Conservation (phyloP, 2,113 vertebrate species). For the Pungitius pungitius region DNA sequence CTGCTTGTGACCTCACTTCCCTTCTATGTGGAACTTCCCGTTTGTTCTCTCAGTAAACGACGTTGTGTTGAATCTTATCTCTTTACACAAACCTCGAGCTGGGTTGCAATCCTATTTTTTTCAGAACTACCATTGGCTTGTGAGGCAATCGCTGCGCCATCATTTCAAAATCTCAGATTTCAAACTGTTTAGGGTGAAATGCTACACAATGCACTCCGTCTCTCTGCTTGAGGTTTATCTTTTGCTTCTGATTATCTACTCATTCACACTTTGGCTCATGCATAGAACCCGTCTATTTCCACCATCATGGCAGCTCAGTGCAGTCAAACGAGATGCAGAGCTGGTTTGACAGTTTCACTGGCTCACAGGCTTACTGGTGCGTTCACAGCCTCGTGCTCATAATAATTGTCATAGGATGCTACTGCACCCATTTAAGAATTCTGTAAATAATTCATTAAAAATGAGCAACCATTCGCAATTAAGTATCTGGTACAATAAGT, state of each 20-base stretch:
- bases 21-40: constrained; percentile 32
- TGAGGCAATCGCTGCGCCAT: constrained; percentile 23
- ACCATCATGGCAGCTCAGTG: background rate
- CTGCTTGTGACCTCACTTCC: constrained; percentile 55
- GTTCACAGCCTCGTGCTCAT: background rate
- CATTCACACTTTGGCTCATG: background rate
- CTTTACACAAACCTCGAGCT: background rate
- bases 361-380: constrained; percentile 7
- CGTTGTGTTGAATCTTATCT: background rate
- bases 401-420: background rate
- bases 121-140: constrained; percentile 7
- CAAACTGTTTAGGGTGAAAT: constrained; percentile 3
- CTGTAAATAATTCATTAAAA: background rate
- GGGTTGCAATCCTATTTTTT: constrained; percentile 15
- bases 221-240: background rate
- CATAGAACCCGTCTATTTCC: background rate
- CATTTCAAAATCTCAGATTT: constrained; percentile 31
- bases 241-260: background rate
- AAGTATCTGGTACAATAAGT: background rate
- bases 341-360: constrained; percentile 37
- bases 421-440: background rate
- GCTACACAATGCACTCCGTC: background rate
- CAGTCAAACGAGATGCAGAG: background rate
- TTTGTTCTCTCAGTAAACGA: background rate
- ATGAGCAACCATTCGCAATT: background rate